Base-by-base conservation (phyloP, 2,888 invertebrate species). In the Calliphora vomitoria region DNA sequence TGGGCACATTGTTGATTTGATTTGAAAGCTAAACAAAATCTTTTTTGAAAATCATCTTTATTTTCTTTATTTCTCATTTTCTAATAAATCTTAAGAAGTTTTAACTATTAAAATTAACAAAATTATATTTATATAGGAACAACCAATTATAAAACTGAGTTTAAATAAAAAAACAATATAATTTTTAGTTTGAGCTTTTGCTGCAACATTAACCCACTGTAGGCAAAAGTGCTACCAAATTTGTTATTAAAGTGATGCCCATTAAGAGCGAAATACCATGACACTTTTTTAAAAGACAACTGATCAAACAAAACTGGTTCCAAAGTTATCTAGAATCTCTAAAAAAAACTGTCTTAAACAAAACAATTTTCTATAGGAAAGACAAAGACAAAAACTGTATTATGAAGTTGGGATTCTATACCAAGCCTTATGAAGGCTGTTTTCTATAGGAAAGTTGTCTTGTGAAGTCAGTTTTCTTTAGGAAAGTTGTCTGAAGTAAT, bases 1-100 rank as follows among this genome's bases (percentile, higher is more conserved):
- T 87, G 87, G 87, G 87, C 87, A 87, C 87, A 87, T 87, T 85
- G 87, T 87, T 87, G 78, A 85, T 85, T 80, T 75, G 76, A 58
- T 82, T 85, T 78, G 13, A 50, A 64, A 74, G 74, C 81, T 85
- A 75, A 83, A 78, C 85, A 88, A 80, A 76, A 87, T 64, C 11
- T 72, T 11, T 62, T 80, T 69, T 44, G 41, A 74, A 75, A 66
- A 44, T 18, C 1, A 15, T 44, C 35, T 5, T 8, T n/a, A n/a
- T 38, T 47, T 47, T n/a, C 11, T 25, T n/a, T 62, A 25, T 68
- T n/a, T 1, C 3, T 25, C 25, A n/a, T 35, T 35, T 11, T 18
- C 6, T 5, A 35, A 44, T n/a, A 68, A 55, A 38, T 71, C 75
- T 71, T 62, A 31, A 69, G 35, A n/a, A 60, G 47, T 74, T 62